These are phyloP conservation scores for Papilio demoleus DNA, from an alignment of 2,888 invertebrate genomes.

Conservation along the genomic window DNA sequence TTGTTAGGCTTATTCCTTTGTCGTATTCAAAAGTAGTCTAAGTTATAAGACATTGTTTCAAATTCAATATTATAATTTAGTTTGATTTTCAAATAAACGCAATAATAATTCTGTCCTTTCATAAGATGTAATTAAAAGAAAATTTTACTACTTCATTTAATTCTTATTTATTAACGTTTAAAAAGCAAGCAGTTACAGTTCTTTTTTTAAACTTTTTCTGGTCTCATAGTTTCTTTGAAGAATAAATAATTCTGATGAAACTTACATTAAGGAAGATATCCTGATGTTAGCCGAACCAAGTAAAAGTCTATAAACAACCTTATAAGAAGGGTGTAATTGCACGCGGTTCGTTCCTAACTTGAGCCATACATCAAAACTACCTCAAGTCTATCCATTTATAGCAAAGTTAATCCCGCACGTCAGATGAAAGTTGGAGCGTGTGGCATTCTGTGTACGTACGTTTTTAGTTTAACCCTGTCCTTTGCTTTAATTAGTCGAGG, in stretches of 20 bases:
- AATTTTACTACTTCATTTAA: no score
- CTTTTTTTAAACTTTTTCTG: no score
- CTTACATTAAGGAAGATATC: no score
- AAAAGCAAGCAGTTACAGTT: no score
- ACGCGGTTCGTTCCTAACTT: conserved; percentile 38
- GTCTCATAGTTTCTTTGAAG: no score
- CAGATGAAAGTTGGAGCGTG: conserved; percentile 53
- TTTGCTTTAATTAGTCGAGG: conserved; percentile 48
- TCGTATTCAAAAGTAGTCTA: conserved; percentile 39
- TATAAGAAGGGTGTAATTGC: not conserved
- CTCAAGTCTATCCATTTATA: conserved; percentile 59
- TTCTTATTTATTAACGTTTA: no score
- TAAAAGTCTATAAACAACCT: conserved; percentile 1
- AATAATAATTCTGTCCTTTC: no score
- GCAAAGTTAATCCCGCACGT: conserved; percentile 57
- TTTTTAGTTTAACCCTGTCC: conserved; percentile 54
- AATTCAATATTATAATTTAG: no score
- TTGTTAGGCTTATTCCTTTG: conserved; percentile 49
- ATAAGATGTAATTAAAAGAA: no score
- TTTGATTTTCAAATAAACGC: no score
- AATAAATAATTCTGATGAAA: no score
- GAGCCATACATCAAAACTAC: conserved; percentile 42
- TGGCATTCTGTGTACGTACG: conserved; percentile 54
- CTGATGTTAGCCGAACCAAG: no score
- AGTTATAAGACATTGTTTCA: conserved; percentile 3